Percentiles rank a stretch among this genome's conserved stretches.
phyloP scores from a whole-genome alignment of 2,797 vertebrate species.

The Champsocephalus esox region DNA sequence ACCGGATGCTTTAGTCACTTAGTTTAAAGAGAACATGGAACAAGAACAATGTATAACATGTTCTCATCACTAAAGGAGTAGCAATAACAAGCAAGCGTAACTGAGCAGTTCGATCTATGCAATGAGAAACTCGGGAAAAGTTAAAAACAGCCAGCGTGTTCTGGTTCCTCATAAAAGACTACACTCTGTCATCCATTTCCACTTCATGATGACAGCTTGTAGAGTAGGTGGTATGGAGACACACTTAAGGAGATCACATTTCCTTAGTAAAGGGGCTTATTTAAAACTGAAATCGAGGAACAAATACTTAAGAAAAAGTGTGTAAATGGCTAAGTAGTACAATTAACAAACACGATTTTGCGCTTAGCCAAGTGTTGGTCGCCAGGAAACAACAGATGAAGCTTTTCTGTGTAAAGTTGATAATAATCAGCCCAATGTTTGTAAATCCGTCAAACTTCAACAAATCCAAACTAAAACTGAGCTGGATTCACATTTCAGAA shows the following conservation, averaged over 20 bases:
- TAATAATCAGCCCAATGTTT: conserved; percentile 25
- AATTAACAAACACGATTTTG: not conserved
- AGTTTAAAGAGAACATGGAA: conserved; percentile 63
- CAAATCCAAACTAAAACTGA: conserved; percentile 2
- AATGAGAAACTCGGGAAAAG: conserved; percentile 14
- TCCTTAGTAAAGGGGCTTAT: not conserved
- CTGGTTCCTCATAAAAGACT: conserved; percentile 16
- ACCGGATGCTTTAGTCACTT: conserved; percentile 43
- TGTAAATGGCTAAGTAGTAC: no score
- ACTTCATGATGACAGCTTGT: not conserved
- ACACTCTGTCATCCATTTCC: not conserved
- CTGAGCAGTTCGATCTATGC: conserved; percentile 5
- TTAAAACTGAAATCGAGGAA: not conserved
- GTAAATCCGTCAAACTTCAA: conserved; percentile 9
- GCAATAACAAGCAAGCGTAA: conserved; percentile 39
- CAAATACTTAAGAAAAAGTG: not conserved
- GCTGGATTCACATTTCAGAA: conserved; percentile 1
- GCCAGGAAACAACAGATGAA: conserved; percentile 14
- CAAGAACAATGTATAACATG: conserved; percentile 45
- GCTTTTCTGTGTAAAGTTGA: conserved; percentile 7
- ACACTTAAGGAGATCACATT: not conserved
- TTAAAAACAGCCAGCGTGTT: not conserved
- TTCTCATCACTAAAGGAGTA: conserved; percentile 45
- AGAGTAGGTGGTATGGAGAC: conserved; percentile 3
- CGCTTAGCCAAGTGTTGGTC: not conserved